Evolutionary conservation across 2,888 invertebrate genomes (phyloP), one percentile per base, ranked within the genome.

Genomic region (Apamea crenata): DNA sequence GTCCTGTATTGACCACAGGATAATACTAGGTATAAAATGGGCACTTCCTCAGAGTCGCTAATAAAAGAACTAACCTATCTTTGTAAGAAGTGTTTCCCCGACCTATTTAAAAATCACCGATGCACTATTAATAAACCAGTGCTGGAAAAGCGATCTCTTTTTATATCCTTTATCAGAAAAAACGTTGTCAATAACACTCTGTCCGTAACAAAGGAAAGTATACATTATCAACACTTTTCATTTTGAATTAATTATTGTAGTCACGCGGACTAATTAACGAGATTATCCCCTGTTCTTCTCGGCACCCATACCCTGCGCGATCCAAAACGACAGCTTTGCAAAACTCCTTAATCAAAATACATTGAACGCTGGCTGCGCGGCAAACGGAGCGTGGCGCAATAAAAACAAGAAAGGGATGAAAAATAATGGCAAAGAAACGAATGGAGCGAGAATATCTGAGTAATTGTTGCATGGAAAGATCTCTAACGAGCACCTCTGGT

Each of bases 381-480:
- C 56, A 86, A 90, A 74, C 87, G 77, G 82, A 84, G 80, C 80
- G 82, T 67, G 53, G 61, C 79, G 87, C 78, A 85, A 88, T 86
- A 90, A 89, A 88, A 89, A 90, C 89, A 89, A 87, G 89, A 88
- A 87, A 83, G 81, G 81, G 87, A 87, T 70, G 82, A 81, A 83
- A 84, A 89, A 89, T 88, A 90, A 90, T 86, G 85, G 87, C 80
- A 87, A 88, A 88, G 89, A 88, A 90, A 85, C 91, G 92, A 92
- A 91, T 91, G 91, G 88, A 91, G 92, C 92, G 90, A 90, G 91
- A 92, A 93, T 91, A 91, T 92, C 93, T 91, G 91, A 89, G 93
- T 94, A 94, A 94, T 94, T 94, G 94, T 94, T 94, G 93, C 93
- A 92, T 92, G 92, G 91, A 91, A 87, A 92, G 92, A 93, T 92